These are phyloP conservation scores for Ischnura elegans DNA, from an alignment of 2,888 invertebrate genomes.

Conservation along the genomic window DNA sequence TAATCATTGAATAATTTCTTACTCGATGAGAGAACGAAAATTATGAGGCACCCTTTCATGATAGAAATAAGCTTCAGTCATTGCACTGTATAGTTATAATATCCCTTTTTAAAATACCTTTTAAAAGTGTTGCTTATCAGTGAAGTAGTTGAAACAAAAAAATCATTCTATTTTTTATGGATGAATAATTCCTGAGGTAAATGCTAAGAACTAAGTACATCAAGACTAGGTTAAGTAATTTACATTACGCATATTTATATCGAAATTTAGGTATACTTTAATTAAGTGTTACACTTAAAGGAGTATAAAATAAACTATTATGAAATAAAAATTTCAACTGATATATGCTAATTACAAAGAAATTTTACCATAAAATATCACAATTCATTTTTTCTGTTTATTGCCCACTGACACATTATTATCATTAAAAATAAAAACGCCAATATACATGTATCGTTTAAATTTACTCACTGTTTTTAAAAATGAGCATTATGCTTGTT, in stretches of 20 bases:
- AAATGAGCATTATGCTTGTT: background rate
- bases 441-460: too few relatives aligned
- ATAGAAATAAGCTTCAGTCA: background rate
- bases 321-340: too few relatives aligned
- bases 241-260: background rate
- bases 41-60: background rate
- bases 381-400: background rate
- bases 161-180: background rate
- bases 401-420: background rate
- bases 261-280: background rate
- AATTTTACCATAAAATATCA: background rate
- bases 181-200: background rate
- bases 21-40: background rate
- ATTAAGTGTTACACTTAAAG: background rate
- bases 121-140: background rate
- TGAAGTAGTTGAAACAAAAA: background rate
- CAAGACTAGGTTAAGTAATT: background rate
- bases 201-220: background rate
- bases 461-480: too few relatives aligned
- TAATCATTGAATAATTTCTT: background rate
- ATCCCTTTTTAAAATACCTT: background rate
- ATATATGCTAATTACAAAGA: too few relatives aligned
- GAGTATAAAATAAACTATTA: too few relatives aligned
- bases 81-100: background rate
- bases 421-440: background rate